Evolutionary conservation across 2,888 invertebrate genomes (phyloP).

Genomic region (Leptinotarsa haldemani): DNA sequence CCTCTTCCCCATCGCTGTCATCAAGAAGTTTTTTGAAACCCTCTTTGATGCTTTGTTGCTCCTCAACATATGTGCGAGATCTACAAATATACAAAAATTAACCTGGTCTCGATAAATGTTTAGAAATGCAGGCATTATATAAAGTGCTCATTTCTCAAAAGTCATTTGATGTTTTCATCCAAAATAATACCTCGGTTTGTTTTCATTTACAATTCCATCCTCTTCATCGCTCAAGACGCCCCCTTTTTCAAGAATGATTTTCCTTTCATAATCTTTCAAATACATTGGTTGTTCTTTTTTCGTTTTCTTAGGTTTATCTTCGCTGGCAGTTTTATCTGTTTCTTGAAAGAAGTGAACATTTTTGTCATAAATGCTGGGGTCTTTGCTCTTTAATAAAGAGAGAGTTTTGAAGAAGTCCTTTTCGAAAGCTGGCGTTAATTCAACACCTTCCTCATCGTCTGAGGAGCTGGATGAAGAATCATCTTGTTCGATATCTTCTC

Average conservation of each 20-base stretch:
- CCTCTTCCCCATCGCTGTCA: conserved; percentile 68
- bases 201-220: conserved; percentile 53
- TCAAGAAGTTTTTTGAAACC: conserved; percentile 71
- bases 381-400: conserved; percentile 85
- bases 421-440: conserved; percentile 77
- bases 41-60: conserved; percentile 75
- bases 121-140: not conserved
- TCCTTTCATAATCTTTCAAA: conserved; percentile 83
- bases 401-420: conserved; percentile 90
- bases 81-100: conserved; percentile 44
- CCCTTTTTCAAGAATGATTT: conserved; percentile 77
- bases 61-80: conserved; percentile 73
- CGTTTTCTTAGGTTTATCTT: conserved; percentile 56
- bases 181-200: conserved; percentile 22
- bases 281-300: conserved; percentile 72
- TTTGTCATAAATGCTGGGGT: conserved; percentile 89
- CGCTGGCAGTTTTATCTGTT: conserved; percentile 14
- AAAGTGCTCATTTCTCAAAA: no score
- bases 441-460: conserved; percentile 73
- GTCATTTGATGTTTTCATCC: no score
- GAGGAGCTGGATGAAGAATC: conserved; percentile 69
- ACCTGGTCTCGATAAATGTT: not conserved
- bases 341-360: conserved; percentile 75
- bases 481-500: conserved; percentile 67
- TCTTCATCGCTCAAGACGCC: conserved; percentile 69